These are phyloP conservation scores for Indicator indicator DNA, from an alignment of 2,113 vertebrate genomes.

Conservation along the genomic window DNA sequence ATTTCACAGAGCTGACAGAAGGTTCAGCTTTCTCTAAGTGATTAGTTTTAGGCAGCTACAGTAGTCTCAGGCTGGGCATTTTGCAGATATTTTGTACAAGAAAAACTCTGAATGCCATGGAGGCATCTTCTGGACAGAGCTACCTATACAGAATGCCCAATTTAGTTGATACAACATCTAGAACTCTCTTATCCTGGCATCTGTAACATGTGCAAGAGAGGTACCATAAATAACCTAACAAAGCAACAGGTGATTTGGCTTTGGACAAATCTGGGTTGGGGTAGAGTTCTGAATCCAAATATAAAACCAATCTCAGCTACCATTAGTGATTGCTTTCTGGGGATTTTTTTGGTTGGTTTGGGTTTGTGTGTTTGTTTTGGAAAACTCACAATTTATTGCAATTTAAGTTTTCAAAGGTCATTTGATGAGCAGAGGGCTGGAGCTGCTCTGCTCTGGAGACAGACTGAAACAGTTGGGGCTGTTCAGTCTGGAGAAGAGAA, in stretches of 20 bases:
- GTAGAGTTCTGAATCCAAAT: background rate
- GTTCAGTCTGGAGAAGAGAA: no score
- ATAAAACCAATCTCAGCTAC: background rate
- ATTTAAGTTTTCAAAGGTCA: background rate
- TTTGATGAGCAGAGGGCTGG: background rate
- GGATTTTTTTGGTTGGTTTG: background rate
- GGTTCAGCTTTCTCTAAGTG: slow-evolving; percentile 7
- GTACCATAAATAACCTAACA: background rate
- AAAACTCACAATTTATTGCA: background rate
- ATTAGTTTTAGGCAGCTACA: background rate
- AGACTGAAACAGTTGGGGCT: no score
- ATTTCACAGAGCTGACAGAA: background rate
- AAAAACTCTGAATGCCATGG: background rate
- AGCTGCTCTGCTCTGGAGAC: background rate
- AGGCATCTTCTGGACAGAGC: background rate
- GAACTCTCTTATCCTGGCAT: background rate
- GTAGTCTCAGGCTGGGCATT: background rate
- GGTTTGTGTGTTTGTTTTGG: background rate
- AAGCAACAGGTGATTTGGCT: background rate
- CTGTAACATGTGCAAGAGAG: background rate
- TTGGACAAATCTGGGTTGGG: background rate
- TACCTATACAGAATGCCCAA: background rate
- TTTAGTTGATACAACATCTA: background rate
- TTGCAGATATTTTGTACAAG: background rate
- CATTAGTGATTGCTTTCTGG: background rate